Base-by-base conservation (phyloP, 1,140 invertebrate species). In the Pararge aegeria region DNA sequence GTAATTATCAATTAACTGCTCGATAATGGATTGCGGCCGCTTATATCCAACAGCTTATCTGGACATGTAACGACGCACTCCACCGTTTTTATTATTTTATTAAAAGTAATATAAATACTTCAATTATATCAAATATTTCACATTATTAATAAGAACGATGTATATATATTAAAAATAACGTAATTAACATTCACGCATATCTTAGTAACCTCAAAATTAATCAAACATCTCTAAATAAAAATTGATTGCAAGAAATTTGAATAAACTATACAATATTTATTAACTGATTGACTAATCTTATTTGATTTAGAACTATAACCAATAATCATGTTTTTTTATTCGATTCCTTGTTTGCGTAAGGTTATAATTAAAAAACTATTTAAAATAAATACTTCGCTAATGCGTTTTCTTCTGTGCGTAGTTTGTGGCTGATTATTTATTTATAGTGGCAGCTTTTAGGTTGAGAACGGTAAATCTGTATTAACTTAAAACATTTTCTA, bases 1-100 rank as follows among this genome's bases (percentile, higher is more conserved):
- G 82, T 87, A 89, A 86, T 89, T 86, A 87, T 87, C 83, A 89
- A 89, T 89, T 87, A 89, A 87, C 83, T 75, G 80, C 61, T 68
- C 77, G 83, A 81, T 89, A 89, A 87, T 89, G 78, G 85, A 89
- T 89, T 82, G 82, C 69, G 81, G 80, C 70, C 70, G 83, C 72
- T 82, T 81, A 81, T 81, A 84, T 80, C 79, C 70, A 59, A 55
- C 68, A 67, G 80, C 75, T 83, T 83, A 85, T 85, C 82, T 75
- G 68, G 64, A 75, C 73, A 63, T 79, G 68, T 75, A 80, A 78
- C 70, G 76, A 72, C 61, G 69, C 61, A 61, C 58, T 73, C 70
- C 70, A 61, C 38, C 66, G 38, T 71, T 69, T 74, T 73, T 76
- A 83, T 80, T 71, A 75, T 68, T 80, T 20, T 46, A 46, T 46